phyloP scores from a whole-genome alignment of 2,113 vertebrate genomes.

The Halichoeres trimaculatus region DNA sequence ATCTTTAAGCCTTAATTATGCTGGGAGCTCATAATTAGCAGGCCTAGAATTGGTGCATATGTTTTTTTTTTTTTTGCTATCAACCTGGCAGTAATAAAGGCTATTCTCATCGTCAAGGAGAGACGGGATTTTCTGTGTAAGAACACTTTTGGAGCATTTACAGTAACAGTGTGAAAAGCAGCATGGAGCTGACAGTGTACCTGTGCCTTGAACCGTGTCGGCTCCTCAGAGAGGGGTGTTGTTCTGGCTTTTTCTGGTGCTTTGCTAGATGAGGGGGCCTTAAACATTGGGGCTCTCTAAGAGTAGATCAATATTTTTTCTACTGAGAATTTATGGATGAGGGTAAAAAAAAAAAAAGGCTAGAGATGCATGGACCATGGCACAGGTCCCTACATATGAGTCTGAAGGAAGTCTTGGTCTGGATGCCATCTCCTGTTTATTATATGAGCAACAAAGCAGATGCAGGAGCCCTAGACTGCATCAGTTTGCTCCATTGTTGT shows the following conservation, averaged over 20 bases:
- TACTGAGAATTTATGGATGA: not conserved
- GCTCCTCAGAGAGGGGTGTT: not conserved
- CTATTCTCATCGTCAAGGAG: slow-evolving; percentile 65
- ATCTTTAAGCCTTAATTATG: slow-evolving; percentile 84
- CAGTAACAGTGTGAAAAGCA: slow-evolving; percentile 16
- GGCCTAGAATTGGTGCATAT: slow-evolving; percentile 68
- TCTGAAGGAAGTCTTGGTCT: too few species aligned
- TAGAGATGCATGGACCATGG: too few species aligned
- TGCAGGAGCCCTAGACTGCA: too few species aligned
- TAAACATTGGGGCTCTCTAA: not conserved
- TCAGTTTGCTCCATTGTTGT: too few species aligned
- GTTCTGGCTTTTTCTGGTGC: too few species aligned
- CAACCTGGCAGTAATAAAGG: slow-evolving; percentile 63
- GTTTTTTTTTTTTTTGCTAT: slow-evolving; percentile 64
- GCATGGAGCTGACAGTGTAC: not conserved
- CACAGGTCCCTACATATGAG: too few species aligned
- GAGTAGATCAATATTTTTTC: not conserved
- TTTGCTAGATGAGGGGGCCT: too few species aligned
- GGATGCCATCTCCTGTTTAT: too few species aligned
- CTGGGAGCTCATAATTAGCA: slow-evolving; percentile 80
- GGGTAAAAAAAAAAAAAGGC: too few species aligned
- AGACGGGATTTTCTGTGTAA: slow-evolving; percentile 25
- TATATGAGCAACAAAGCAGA: too few species aligned
- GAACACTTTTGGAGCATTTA: slow-evolving; percentile 38
- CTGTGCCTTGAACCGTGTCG: not conserved